A percentile compares a stretch with the other conserved stretches of the same genome.
These are phyloP conservation scores for Drosophila parabipectinata DNA, from an alignment of 1,140 invertebrate genomes.

Conservation along the genomic window DNA sequence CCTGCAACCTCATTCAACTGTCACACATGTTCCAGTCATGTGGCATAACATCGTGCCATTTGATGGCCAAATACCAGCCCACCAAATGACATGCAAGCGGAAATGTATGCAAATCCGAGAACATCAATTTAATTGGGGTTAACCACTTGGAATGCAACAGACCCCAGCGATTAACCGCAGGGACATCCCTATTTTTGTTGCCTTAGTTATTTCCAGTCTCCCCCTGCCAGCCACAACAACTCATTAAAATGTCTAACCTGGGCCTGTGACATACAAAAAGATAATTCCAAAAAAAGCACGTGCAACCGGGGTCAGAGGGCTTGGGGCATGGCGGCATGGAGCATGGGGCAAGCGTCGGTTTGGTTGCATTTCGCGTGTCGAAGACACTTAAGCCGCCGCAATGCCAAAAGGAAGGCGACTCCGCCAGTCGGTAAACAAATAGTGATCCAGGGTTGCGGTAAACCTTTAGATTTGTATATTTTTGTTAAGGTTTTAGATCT, in stretches of 20 bases:
- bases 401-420: constrained; percentile 52
- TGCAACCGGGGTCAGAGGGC: constrained; percentile 42
- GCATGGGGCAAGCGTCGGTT: constrained; percentile 4
- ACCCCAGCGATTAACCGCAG: constrained; percentile 54
- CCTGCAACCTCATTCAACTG: constrained; percentile 20
- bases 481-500: not conserved
- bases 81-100: constrained; percentile 31
- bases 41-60: constrained; percentile 67
- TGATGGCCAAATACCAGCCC: constrained; percentile 18
- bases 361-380: constrained; percentile 74
- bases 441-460: constrained; percentile 30
- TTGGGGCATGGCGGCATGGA: constrained; percentile 11
- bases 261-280: constrained; percentile 62
- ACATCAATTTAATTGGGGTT: constrained; percentile 48
- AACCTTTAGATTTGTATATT: not conserved
- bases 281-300: constrained; percentile 53
- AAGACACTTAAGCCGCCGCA: constrained; percentile 83
- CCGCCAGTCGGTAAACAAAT: constrained; percentile 43
- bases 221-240: constrained; percentile 28
- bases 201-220: constrained; percentile 28
- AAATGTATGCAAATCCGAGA: constrained; percentile 58
- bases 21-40: constrained; percentile 54
- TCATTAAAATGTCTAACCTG: constrained; percentile 66
- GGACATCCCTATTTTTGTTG: constrained; percentile 30
- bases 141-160: constrained; percentile 69